Conservation (phyloP, 2,113 vertebrate species). For the Protobothrops mucrosquamatus region DNA sequence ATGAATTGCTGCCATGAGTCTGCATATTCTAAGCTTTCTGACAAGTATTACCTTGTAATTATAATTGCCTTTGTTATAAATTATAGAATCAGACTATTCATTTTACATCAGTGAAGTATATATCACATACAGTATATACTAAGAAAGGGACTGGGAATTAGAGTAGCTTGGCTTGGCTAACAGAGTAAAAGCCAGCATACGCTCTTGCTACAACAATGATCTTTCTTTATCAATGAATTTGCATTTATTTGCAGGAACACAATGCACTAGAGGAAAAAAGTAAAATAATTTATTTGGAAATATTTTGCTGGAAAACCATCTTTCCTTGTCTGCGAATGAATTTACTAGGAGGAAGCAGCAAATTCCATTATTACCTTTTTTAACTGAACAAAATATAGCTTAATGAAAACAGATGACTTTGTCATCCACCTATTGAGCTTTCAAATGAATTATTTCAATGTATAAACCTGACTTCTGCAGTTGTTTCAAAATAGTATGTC, state of each 20-base stretch:
- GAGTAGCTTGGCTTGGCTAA: background rate
- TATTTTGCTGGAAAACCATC: background rate
- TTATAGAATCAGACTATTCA: background rate
- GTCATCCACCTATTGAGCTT: background rate
- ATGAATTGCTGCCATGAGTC: background rate
- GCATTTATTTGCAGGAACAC: background rate
- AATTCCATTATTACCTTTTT: background rate
- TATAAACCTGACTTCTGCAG: background rate
- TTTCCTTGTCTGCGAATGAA: background rate
- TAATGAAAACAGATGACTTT: too few relatives aligned
- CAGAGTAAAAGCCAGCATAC: background rate
- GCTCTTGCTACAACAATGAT: background rate
- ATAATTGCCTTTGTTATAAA: background rate
- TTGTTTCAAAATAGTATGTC: background rate
- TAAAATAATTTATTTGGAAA: background rate
- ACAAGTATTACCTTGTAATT: background rate
- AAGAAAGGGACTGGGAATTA: background rate
- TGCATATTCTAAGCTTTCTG: background rate
- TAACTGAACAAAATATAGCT: background rate
- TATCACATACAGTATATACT: background rate
- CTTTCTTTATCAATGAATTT: background rate
- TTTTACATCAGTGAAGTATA: background rate
- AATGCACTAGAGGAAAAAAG: background rate
- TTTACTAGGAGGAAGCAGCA: background rate
- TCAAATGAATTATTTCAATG: background rate